Conservation (phyloP, 2,888 invertebrate genomes). For the Phorcus lineatus region DNA sequence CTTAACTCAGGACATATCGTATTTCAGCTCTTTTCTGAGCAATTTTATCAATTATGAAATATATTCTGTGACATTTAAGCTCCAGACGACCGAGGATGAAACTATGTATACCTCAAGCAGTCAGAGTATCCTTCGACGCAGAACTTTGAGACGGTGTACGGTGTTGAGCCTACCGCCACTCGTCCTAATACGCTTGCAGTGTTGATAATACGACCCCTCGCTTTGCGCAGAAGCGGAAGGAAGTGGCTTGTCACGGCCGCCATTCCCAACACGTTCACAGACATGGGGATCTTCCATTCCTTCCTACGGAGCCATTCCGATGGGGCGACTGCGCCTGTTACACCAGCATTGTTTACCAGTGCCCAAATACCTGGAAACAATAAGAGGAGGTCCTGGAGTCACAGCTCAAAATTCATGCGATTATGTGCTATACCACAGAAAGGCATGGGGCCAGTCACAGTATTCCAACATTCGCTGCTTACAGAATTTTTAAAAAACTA, state of each 20-base stretch:
- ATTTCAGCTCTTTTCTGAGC: too few species aligned
- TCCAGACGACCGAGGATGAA: too few species aligned
- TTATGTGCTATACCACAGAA: too few species aligned
- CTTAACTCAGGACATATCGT: too few species aligned
- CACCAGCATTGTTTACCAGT: conserved; percentile 49
- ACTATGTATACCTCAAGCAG: conserved; percentile 11
- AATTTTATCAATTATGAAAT: too few species aligned
- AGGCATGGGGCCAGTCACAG: too few species aligned
- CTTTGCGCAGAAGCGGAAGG: conserved; percentile 50
- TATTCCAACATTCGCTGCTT: too few species aligned
- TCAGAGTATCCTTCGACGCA: conserved; percentile 55
- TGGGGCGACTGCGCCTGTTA: conserved; percentile 46
- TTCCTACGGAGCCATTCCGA: conserved; percentile 66
- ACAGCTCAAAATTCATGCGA: too few species aligned
- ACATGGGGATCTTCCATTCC: conserved; percentile 55
- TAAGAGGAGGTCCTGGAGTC: too few species aligned
- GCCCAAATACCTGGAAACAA: conserved; percentile 36
- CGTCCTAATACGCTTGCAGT: conserved; percentile 54
- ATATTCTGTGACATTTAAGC: too few species aligned
- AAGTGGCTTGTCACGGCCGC: conserved; percentile 51
- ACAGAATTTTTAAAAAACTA: too few species aligned
- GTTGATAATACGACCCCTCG: conserved; percentile 54
- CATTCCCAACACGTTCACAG: conserved; percentile 68
- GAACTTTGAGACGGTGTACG: conserved; percentile 58
- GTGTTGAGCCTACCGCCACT: conserved; percentile 41